phyloP scores from a whole-genome alignment of 2,113 vertebrate genomes.

The Hemibagrus wyckioides region DNA sequence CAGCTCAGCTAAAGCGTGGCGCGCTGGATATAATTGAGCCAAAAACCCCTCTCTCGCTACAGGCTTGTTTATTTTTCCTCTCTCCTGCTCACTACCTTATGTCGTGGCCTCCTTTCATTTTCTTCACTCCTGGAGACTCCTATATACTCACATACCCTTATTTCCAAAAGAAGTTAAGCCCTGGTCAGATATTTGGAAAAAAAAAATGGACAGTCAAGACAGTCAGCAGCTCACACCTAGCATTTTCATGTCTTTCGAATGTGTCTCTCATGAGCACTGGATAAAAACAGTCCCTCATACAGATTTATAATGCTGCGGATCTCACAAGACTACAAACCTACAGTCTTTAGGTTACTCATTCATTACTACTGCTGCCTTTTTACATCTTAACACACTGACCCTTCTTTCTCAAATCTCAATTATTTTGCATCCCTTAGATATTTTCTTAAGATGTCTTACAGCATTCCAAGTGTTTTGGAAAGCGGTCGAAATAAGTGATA shows the following conservation, averaged over 20 bases:
- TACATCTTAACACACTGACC: not conserved
- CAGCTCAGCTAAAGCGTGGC: conserved; percentile 19
- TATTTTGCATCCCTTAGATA: not conserved
- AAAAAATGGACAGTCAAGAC: not conserved
- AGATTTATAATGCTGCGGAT: not conserved
- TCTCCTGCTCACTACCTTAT: conserved; percentile 1
- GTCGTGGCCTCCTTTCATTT: not conserved
- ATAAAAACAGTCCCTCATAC: not conserved
- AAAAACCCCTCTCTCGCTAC: not conserved
- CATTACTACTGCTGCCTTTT: not conserved
- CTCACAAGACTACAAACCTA: not conserved
- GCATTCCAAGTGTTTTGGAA: not conserved
- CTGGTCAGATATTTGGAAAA: not conserved
- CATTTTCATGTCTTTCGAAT: not conserved
- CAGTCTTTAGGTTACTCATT: not conserved
- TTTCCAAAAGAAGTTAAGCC: not conserved
- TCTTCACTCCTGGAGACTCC: not conserved
- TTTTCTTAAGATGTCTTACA: not conserved
- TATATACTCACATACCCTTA: not conserved
- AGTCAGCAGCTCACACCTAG: not conserved
- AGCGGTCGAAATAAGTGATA: not conserved
- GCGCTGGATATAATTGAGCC: conserved; percentile 14
- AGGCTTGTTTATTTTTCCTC: conserved; percentile 28
- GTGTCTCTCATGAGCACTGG: not conserved
- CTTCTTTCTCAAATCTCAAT: not conserved